Evolutionary conservation across 2,888 invertebrate species (phyloP), one percentile per base, ranked within the genome.

Genomic region (Gandaritis pyraliata): DNA sequence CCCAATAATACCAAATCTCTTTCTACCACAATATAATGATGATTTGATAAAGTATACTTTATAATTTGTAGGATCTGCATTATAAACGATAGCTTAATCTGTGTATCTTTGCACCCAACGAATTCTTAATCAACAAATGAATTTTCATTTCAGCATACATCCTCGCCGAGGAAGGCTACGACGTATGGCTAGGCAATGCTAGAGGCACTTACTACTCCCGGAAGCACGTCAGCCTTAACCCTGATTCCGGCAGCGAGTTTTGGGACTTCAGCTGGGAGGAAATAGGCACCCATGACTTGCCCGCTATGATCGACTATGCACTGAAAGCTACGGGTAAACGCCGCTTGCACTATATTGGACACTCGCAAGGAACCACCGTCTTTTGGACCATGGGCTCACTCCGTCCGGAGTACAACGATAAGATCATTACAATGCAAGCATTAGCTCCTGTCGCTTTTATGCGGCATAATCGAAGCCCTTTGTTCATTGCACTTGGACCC

Each of bases 211-310:
- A 87, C 18, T 95, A 95, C 77, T 93, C 94, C 8, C 85, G 92
- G 30, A 85, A 82, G 5, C 96, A 96, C 74, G 72, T 76, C 1
- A 79, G 79, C 0, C 70, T 87, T 78, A 72, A 88, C 59, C 85
- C 91, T 0, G 78, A 77, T 13, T 65, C 64, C 10, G 56, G 68
- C 23, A 58, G 72, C n/a, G 74, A 84, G 12, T 95, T 92, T 76
- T 95, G 95, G 95, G 78, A 93, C 41, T 95, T 94, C 75, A 96
- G 96, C 70, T 97, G 95, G 95, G 96, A 97, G 78, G 95, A 97
- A 77, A 96, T 97, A 81, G 96, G 95, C 0, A 80, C 90, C 49
- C 93, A 87, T 65, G 98, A 98, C 83, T 74, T 98, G 13, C 96
- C 97, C 0, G 94, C 95, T 0, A 95, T 95, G 86, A 94, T 98